phyloP scores from a whole-genome alignment of 2,888 invertebrate species.

The Hipparchia sbordonii region DNA sequence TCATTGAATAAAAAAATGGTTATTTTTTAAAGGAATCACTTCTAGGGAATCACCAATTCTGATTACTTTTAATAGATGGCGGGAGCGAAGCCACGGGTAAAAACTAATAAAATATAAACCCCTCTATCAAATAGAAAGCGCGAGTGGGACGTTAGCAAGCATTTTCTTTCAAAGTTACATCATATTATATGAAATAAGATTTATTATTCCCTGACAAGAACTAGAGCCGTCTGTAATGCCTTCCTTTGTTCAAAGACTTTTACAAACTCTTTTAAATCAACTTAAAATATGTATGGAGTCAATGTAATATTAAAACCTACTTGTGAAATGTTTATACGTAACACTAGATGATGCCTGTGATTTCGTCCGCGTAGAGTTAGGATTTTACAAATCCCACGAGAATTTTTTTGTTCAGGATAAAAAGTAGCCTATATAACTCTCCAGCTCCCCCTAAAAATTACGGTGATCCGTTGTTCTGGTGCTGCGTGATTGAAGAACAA shows the following conservation, averaged over 20 bases:
- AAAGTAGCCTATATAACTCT: too few species aligned
- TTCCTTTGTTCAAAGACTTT: slow-evolving; percentile 7
- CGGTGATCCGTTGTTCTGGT: too few species aligned
- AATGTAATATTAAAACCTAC: background rate
- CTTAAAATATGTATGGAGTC: background rate
- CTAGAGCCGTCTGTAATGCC: background rate
- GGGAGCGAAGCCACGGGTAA: background rate
- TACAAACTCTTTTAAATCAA: background rate
- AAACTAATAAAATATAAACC: background rate
- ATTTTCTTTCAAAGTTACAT: slow-evolving; percentile 1
- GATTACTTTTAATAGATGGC: too few species aligned
- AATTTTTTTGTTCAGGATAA: too few species aligned
- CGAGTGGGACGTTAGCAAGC: slow-evolving; percentile 7
- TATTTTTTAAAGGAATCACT: too few species aligned
- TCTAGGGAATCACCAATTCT: too few species aligned
- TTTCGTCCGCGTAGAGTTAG: too few species aligned
- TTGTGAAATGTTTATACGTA: background rate
- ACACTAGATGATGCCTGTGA: too few species aligned
- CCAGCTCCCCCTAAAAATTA: too few species aligned
- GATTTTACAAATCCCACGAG: too few species aligned
- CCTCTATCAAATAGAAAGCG: background rate
- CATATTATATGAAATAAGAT: background rate
- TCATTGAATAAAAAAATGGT: too few species aligned
- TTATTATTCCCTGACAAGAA: slow-evolving; percentile 9
- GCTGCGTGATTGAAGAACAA: too few species aligned